Conservation (phyloP, 2,888 invertebrate genomes). For the Pammene aurita region DNA sequence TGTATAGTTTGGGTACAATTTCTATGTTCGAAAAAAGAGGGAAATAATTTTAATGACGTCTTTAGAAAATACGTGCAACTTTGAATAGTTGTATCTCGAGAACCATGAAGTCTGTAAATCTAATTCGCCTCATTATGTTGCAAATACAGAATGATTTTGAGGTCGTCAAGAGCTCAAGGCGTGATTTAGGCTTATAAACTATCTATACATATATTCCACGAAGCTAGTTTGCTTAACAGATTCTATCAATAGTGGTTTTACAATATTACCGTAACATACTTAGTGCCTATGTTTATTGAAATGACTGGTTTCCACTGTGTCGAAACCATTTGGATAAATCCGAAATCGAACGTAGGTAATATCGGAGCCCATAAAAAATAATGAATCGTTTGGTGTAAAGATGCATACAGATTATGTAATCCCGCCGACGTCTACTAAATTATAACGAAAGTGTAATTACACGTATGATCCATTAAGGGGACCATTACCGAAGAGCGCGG, state of each 20-base stretch:
- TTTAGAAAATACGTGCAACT: too few species aligned
- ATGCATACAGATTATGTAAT: slow-evolving; percentile 57
- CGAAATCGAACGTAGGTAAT: slow-evolving; percentile 4
- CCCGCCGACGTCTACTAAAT: slow-evolving; percentile 57
- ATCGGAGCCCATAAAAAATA: slow-evolving; percentile 49
- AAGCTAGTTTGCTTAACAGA: neutral
- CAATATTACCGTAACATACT: neutral
- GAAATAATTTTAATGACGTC: too few species aligned
- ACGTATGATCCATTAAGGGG: slow-evolving; percentile 66
- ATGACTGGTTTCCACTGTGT: neutral
- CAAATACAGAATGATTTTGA: too few species aligned
- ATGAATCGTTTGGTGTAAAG: slow-evolving; percentile 49
- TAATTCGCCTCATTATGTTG: too few species aligned
- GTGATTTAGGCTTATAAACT: too few species aligned
- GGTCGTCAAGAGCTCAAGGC: too few species aligned
- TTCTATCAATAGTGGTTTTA: neutral
- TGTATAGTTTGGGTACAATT: too few species aligned
- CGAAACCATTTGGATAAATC: slow-evolving; percentile 10
- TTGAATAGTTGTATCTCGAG: too few species aligned
- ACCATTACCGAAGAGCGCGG: slow-evolving; percentile 55
- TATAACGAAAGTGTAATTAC: slow-evolving; percentile 66
- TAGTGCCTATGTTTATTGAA: slow-evolving; percentile 4
- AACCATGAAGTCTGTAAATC: too few species aligned
- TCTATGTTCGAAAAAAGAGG: too few species aligned
- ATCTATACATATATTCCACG: neutral